Evolutionary conservation across 2,888 invertebrate species (phyloP).

Genomic region (Dione juno): DNA sequence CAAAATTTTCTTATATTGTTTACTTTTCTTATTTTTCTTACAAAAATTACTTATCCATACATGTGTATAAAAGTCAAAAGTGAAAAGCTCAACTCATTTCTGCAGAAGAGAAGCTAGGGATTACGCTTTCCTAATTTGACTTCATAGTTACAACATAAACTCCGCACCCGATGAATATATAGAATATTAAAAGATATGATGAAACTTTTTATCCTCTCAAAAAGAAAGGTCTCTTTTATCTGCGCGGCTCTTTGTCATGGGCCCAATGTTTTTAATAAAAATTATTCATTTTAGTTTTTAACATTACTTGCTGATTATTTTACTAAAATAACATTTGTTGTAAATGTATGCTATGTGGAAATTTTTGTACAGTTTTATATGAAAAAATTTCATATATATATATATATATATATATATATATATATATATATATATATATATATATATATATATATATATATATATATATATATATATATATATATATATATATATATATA

Average conservation of each 20-base stretch:
- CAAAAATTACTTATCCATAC: too few species aligned
- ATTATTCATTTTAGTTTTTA: conserved; percentile 5
- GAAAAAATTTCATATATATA: too few species aligned
- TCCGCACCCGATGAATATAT: conserved; percentile 2
- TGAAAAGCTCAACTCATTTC: background rate
- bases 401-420: too few species aligned
- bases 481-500: too few species aligned
- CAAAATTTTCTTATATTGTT: too few species aligned
- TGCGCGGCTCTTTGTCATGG: conserved; percentile 33
- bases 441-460: too few species aligned
- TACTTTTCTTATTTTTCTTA: too few species aligned
- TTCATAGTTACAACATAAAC: background rate
- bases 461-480: too few species aligned
- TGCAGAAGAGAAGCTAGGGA: background rate
- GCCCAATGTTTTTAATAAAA: conserved; percentile 26
- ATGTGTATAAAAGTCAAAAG: too few species aligned
- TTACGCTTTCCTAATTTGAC: background rate
- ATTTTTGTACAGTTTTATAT: too few species aligned
- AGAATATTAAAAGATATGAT: conserved; percentile 26
- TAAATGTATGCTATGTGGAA: background rate
- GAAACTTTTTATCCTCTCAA: conserved; percentile 30
- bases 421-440: too few species aligned
- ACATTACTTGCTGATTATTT: conserved; percentile 5
- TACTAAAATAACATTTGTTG: conserved; percentile 7
- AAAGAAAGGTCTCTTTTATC: conserved; percentile 32